phyloP scores from a whole-genome alignment of 2,797 vertebrate genomes.

The Tokudaia tokunoshimensis region DNA sequence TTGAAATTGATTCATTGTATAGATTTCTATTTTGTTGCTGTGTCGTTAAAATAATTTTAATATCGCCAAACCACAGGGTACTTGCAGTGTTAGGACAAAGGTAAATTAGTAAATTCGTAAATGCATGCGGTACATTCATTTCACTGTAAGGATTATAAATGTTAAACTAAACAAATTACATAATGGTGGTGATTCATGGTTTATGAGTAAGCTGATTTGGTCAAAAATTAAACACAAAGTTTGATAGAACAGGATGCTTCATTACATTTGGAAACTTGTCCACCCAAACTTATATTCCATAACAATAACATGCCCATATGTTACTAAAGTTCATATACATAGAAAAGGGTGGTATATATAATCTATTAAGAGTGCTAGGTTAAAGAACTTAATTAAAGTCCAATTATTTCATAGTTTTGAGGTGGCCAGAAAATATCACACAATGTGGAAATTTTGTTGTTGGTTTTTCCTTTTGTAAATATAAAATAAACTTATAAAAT shows the following conservation, averaged over 20 bases:
- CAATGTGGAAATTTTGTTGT: background rate
- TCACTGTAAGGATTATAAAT: background rate
- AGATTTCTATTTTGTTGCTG: constrained; percentile 47
- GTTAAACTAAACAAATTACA: background rate
- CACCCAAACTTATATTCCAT: background rate
- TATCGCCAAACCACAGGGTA: background rate
- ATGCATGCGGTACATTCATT: background rate
- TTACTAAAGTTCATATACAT: background rate
- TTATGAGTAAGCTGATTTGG: background rate
- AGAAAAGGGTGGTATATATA: background rate
- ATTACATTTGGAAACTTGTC: background rate
- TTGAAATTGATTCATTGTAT: constrained; percentile 4
- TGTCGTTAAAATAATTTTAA: constrained; percentile 34
- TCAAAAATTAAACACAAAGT: background rate
- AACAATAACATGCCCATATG: background rate
- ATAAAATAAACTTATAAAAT: background rate
- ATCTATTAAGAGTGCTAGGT: background rate
- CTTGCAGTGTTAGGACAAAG: background rate
- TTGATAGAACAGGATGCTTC: background rate
- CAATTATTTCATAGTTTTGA: background rate
- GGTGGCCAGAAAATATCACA: background rate
- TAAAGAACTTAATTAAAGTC: background rate
- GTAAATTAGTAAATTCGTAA: background rate
- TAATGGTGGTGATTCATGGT: background rate
- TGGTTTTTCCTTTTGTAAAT: background rate